Evolutionary conservation across 2,113 vertebrate genomes (phyloP), one percentile per base, ranked within the genome.

Genomic region (Callithrix jacchus): DNA sequence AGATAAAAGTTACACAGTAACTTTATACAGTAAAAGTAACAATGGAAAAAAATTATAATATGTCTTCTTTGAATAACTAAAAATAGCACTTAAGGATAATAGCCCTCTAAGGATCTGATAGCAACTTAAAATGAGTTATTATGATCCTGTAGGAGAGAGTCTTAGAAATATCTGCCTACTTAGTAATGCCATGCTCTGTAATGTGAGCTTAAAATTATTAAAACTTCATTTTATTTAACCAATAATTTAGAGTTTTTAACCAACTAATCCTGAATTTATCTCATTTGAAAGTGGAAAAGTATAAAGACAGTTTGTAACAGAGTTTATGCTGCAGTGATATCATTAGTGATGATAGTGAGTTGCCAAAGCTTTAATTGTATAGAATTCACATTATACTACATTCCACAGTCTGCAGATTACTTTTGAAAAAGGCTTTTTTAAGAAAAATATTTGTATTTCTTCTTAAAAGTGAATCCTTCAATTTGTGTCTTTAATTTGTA

Each of bases 371-470:
- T 73, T 71, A 66, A 40, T 71, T 77, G 32, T 45, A 3, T 35
- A 64, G 42, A 35, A 45, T 70, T 40, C 13, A 8, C 20, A 25
- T 76, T 45, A 30, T 70, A 42, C n/a, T 45, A 32, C 37, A 35
- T 80, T 74, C 21, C 8, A 18, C 20, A 35, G 42, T 84, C 56
- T 80, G 18, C 27, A 68, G 17, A 6, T 73, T 79, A 52, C 68
- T 80, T 61, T 23, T 58, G 45, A 52, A 37, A 52, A 73, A 7
- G 8, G 0, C 0, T 42, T 56, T 93, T 2, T 74, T 74, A 35
- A 85, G 74, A 92, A 92, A 97, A 94, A 40, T 42, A 40, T 9
- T 74, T 47, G 2, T 87, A 93, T 76, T 96, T 92, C 49, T 87
- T 54, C 70, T 35, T 96, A 56, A 95, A 89, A 89, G 32, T 84